Conservation (phyloP, 1,140 invertebrate genomes). For the Musca domestica region DNA sequence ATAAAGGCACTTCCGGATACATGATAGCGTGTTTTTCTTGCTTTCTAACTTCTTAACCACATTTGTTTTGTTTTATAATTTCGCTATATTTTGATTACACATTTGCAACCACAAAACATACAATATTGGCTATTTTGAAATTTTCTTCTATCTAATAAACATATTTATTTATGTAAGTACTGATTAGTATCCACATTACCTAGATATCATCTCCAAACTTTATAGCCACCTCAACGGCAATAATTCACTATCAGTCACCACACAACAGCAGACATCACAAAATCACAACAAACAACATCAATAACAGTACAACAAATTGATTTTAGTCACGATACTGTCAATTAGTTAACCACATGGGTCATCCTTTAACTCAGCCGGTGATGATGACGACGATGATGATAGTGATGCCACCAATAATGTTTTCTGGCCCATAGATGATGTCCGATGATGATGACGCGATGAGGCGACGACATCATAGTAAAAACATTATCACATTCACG, state of each 20-base stretch:
- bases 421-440: background rate
- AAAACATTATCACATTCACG: too few species aligned
- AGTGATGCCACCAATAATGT: background rate
- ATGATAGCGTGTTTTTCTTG: too few species aligned
- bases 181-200: too few species aligned
- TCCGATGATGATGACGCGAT: background rate
- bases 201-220: background rate
- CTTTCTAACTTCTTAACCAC: too few species aligned
- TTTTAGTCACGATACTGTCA: constrained; percentile 32
- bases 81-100: too few species aligned
- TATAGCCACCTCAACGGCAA: background rate
- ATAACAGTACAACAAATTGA: constrained; percentile 29
- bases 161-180: too few species aligned
- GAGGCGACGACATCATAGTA: background rate
- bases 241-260: too few species aligned
- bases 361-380: constrained; percentile 15
- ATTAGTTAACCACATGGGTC: constrained; percentile 30
- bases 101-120: too few species aligned
- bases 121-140: too few species aligned
- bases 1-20: too few species aligned
- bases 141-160: too few species aligned
- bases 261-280: background rate
- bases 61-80: too few species aligned
- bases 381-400: background rate
- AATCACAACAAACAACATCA: constrained; percentile 5